These are phyloP conservation scores for Habrosyne pyritoides DNA, from an alignment of 2,888 invertebrate species.

Conservation along the genomic window DNA sequence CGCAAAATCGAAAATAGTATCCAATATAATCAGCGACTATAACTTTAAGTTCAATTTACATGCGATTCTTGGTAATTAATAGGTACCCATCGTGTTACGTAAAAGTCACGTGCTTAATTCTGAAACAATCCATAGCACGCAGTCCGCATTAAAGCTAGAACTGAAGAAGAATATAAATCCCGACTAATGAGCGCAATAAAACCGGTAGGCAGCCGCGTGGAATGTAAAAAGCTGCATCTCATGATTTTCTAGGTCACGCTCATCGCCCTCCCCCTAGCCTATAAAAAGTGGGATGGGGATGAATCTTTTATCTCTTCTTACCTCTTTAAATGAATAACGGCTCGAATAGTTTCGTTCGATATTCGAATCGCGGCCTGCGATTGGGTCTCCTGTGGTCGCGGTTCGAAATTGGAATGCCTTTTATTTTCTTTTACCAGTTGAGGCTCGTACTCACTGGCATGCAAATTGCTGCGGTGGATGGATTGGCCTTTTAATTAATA, in stretches of 20 bases:
- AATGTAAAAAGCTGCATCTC: conserved; percentile 56
- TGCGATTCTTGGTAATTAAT: neutral
- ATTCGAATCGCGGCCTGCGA: conserved; percentile 40
- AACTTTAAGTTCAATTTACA: too few species aligned
- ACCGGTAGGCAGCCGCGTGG: conserved; percentile 34
- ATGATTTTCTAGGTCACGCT: conserved; percentile 56
- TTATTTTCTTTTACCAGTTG: neutral
- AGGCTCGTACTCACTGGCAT: neutral
- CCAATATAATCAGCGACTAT: too few species aligned
- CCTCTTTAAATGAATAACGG: conserved; percentile 50
- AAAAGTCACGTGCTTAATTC: neutral
- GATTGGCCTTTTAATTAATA: neutral
- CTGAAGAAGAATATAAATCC: conserved; percentile 21
- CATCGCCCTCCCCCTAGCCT: conserved; percentile 12
- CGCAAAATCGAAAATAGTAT: too few species aligned
- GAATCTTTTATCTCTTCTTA: conserved; percentile 45
- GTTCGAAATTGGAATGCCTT: conserved; percentile 1
- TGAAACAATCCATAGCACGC: neutral
- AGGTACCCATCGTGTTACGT: neutral
- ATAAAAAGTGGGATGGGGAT: conserved; percentile 20
- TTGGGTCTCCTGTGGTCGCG: conserved; percentile 20
- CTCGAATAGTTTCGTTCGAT: conserved; percentile 44
- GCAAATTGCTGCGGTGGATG: neutral
- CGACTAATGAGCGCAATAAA: conserved; percentile 63
- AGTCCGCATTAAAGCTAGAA: conserved; percentile 6